Evolutionary conservation across 2,113 vertebrate genomes (phyloP).

Genomic region (Haemorhous mexicanus): DNA sequence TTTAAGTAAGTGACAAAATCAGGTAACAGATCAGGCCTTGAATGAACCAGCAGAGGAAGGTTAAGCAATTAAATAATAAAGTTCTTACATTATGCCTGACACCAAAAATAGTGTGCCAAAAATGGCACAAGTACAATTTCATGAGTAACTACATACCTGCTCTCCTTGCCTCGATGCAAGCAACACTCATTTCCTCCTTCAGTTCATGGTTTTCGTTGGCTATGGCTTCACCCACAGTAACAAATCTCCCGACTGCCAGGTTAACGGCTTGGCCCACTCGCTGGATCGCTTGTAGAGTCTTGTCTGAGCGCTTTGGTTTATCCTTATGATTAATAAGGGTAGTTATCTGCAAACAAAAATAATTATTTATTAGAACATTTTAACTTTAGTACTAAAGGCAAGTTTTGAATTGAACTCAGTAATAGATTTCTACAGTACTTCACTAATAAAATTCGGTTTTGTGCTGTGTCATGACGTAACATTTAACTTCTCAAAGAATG

Average conservation of each 20-base stretch:
- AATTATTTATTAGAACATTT: slow-evolving; percentile 34
- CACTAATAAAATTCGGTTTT: neutral
- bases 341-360: slow-evolving; percentile 84
- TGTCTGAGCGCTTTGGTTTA: slow-evolving; percentile 93
- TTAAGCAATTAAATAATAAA: neutral
- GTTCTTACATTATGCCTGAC: neutral
- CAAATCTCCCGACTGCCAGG: slow-evolving; percentile 92
- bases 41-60: neutral
- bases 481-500: neutral
- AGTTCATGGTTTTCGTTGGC: slow-evolving; percentile 91
- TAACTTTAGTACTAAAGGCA: neutral
- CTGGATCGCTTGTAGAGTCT: slow-evolving; percentile 91
- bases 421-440: neutral
- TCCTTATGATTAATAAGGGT: slow-evolving; percentile 98
- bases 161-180: slow-evolving; percentile 90
- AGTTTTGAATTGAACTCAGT: neutral
- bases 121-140: neutral
- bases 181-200: slow-evolving; percentile 94
- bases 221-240: slow-evolving; percentile 95
- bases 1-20: neutral
- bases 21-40: neutral
- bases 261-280: slow-evolving; percentile 93
- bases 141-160: slow-evolving; percentile 79
- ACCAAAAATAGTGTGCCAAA: neutral
- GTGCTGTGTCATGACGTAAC: neutral